Conservation (phyloP, 2,113 vertebrate genomes). For the Apistogramma diplotaenia region DNA sequence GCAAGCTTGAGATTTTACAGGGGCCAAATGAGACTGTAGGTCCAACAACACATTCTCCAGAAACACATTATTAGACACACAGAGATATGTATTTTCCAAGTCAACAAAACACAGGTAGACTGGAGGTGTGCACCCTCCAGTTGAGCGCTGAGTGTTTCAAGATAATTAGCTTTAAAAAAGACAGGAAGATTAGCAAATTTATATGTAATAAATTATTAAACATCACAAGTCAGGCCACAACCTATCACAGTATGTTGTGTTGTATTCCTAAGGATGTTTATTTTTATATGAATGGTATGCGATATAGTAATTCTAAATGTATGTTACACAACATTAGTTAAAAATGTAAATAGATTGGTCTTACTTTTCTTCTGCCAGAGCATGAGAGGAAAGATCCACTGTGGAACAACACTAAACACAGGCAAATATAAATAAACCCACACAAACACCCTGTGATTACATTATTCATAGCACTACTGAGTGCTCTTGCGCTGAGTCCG, state of each 20-base stretch:
- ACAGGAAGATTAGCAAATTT: background rate
- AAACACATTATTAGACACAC: background rate
- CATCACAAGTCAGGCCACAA: background rate
- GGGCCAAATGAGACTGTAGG: background rate
- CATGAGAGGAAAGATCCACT: conserved; percentile 11
- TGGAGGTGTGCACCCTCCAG: background rate
- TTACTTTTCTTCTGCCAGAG: conserved; percentile 4
- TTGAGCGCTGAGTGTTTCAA: background rate
- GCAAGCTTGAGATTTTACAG: background rate
- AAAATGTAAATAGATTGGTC: conserved; percentile 35
- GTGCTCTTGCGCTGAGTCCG: conserved; percentile 29
- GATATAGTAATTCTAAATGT: background rate
- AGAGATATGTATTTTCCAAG: background rate
- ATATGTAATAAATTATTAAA: background rate
- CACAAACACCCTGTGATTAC: conserved; percentile 35
- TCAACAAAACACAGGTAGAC: background rate
- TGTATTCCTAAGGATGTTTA: background rate
- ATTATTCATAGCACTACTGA: conserved; percentile 65
- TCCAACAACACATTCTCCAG: background rate
- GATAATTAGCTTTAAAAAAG: background rate
- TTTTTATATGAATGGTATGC: background rate
- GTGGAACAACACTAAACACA: background rate
- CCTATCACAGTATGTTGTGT: background rate
- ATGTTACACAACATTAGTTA: background rate
- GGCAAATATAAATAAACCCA: conserved; percentile 24